Evolutionary conservation across 2,797 vertebrate genomes (phyloP).

Genomic region (Syndactyla subalaris): DNA sequence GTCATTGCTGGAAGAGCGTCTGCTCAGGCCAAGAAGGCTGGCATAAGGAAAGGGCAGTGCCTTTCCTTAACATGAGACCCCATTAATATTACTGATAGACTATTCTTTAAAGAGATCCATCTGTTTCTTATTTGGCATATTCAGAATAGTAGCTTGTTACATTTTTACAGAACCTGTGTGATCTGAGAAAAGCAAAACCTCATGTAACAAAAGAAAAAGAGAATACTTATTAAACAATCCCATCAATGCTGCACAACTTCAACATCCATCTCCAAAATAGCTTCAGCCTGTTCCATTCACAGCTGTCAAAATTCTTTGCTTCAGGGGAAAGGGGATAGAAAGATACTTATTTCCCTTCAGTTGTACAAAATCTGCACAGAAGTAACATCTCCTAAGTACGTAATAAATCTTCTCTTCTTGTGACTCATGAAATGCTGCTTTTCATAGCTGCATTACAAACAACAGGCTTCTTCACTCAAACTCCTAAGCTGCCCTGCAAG

Average conservation of each 20-base stretch:
- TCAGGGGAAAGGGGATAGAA: not conserved
- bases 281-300: not conserved
- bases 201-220: constrained; percentile 41
- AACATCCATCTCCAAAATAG: constrained; percentile 23
- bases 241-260: not conserved
- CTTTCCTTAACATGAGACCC: not conserved
- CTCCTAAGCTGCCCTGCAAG: not conserved
- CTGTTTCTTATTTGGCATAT: constrained; percentile 52
- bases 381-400: not conserved
- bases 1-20: not conserved
- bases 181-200: constrained; percentile 53
- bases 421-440: not conserved
- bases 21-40: not conserved
- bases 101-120: constrained; percentile 37
- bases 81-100: constrained; percentile 31
- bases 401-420: not conserved
- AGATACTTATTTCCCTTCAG: not conserved
- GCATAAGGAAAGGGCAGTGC: not conserved
- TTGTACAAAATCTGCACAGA: not conserved
- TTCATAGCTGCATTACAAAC: not conserved
- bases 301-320: not conserved
- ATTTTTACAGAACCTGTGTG: constrained; percentile 46
- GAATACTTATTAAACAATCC: constrained; percentile 21
- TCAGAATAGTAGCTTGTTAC: constrained; percentile 52
- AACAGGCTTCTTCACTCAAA: not conserved